Conservation (phyloP, 2,888 invertebrate species). For the Pristionchus maxplancki region DNA sequence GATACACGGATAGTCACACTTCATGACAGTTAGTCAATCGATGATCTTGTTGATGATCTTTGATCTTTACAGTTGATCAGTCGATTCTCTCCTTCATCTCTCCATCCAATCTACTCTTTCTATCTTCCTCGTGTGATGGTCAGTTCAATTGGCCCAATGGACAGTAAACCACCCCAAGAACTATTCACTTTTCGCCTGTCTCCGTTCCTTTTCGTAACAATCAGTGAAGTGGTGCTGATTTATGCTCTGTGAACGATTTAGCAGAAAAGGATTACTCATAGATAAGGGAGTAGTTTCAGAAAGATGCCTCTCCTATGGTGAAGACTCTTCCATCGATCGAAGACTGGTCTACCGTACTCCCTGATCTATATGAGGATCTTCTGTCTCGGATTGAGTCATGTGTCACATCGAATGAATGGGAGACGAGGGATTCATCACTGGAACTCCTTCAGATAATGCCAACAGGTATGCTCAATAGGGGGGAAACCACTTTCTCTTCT, state of each 20-base stretch:
- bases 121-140: conserved; percentile 43
- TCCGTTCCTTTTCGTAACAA: neutral
- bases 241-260: neutral
- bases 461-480: neutral
- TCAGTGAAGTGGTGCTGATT: neutral
- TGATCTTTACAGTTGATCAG: conserved; percentile 1
- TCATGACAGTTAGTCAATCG: too few relatives aligned
- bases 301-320: conserved; percentile 35
- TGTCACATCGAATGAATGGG: conserved; percentile 41
- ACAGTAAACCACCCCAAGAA: neutral
- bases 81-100: neutral
- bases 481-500: neutral
- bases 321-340: conserved; percentile 21
- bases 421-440: conserved; percentile 34
- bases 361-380: neutral
- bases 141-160: conserved; percentile 11
- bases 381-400: neutral
- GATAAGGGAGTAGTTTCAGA: conserved; percentile 1
- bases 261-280: neutral
- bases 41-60: too few relatives aligned
- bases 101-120: neutral
- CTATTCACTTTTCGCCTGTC: neutral
- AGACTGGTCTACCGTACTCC: conserved; percentile 9
- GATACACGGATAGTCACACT: neutral
- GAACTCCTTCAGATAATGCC: conserved; percentile 35